phyloP scores from a whole-genome alignment of 2,113 vertebrate genomes.

The Sclerurus mexicanus region DNA sequence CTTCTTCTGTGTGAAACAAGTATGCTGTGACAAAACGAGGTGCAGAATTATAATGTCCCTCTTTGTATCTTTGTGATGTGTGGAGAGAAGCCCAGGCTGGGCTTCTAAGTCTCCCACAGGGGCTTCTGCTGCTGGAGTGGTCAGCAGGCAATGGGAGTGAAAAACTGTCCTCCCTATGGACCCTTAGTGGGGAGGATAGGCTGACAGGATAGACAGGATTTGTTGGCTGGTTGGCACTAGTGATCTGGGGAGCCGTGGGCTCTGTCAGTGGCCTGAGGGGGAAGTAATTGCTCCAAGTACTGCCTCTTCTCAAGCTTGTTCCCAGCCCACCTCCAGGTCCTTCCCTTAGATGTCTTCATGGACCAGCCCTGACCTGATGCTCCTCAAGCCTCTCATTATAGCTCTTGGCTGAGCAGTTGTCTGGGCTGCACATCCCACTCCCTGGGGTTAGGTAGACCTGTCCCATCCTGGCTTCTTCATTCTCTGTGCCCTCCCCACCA shows the following conservation, averaged over 20 bases:
- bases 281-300: neutral
- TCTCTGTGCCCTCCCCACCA: neutral
- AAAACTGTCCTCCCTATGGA: neutral
- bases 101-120: neutral
- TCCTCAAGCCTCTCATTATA: neutral
- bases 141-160: neutral
- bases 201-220: neutral
- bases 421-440: accelerated
- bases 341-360: neutral
- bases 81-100: neutral
- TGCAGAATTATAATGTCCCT: neutral
- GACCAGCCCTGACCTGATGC: neutral
- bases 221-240: neutral
- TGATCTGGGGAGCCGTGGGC: neutral
- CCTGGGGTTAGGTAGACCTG: neutral
- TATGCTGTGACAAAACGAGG: neutral
- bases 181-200: accelerated
- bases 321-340: neutral
- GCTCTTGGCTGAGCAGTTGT: neutral
- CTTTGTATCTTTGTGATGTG: neutral
- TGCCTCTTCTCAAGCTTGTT: neutral
- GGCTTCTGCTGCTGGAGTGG: neutral
- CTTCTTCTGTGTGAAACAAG: neutral
- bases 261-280: neutral
- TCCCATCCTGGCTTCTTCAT: neutral